Base-by-base conservation (phyloP, 2,797 vertebrate species). In the Carapus acus region DNA sequence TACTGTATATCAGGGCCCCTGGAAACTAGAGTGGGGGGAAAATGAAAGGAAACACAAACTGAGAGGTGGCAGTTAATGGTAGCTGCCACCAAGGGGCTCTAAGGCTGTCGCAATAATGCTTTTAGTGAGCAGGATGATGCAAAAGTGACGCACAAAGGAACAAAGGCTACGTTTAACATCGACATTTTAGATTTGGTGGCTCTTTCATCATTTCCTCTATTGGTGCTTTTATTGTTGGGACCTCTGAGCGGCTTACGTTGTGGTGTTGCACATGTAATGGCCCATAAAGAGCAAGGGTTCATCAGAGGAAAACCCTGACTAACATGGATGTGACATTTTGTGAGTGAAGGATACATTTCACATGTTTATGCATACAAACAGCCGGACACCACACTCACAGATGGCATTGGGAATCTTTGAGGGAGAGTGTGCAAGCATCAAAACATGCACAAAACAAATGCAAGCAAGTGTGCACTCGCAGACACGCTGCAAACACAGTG, bases 301-400 rank as follows among this genome's bases (percentile, higher is more conserved):
- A 9, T 18, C 3, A 1, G 42, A n/a, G 54, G n/a, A 60, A 46
- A 44, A 43, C 49, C 51, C 49, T 19, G 56, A 63, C 21, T 54
- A 31, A 57, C 8, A 6, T 22, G 16, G 16, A 43, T 41, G 23
- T 51, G 67, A 70, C 58, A 70, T 70, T 57, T 58, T 18, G 42
- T 22, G 2, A 39, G 22, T 43, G 61, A 31, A 40, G 16, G 38
- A 50, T 47, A 49, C 51, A 51, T 67, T 22, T 34, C 58, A 54
- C 50, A 65, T 44, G 24, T 17, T 41, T 9, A 27, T 9, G 24
- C 24, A 27, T 9, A 27, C 24, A 9, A 4, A 27, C 24, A 27
- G 17, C 12, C 19, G 20, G 36, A 51, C 43, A 54, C n/a, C 31
- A 21, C 41, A 54, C 11, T 27, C 22, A 43, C 0, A 18, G 23